Evolutionary conservation across 1,140 invertebrate genomes (phyloP).

Genomic region (Grapholita molesta): DNA sequence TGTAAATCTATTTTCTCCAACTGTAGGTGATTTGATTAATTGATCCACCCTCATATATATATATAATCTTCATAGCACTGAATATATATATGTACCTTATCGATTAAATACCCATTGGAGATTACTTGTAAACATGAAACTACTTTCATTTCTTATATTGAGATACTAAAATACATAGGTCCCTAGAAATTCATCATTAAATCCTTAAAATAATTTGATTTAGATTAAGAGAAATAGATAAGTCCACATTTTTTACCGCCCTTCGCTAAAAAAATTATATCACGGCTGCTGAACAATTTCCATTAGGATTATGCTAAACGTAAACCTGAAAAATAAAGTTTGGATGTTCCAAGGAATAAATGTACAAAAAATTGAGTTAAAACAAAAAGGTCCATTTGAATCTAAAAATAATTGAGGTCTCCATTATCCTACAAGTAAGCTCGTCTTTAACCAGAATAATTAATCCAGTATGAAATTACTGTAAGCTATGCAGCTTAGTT

Average conservation of each 20-base stretch:
- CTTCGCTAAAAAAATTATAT: neutral
- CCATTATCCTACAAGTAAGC: neutral
- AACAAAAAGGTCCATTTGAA: neutral
- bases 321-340: neutral
- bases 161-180: too few species aligned
- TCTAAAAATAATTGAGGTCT: too few species aligned
- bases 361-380: neutral
- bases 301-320: neutral
- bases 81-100: too few species aligned
- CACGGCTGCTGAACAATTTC: neutral
- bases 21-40: too few species aligned
- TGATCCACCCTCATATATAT: too few species aligned
- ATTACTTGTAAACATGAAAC: too few species aligned
- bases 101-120: too few species aligned
- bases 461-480: neutral
- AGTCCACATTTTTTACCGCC: neutral
- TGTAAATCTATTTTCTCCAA: too few species aligned
- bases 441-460: neutral
- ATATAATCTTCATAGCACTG: too few species aligned
- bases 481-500: conserved; percentile 27
- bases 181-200: too few species aligned
- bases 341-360: neutral
- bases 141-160: too few species aligned
- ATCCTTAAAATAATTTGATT: neutral
- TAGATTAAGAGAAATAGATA: neutral